These are phyloP conservation scores for Agrilus cyanescens DNA, from an alignment of 2,888 invertebrate genomes.

Conservation along the genomic window DNA sequence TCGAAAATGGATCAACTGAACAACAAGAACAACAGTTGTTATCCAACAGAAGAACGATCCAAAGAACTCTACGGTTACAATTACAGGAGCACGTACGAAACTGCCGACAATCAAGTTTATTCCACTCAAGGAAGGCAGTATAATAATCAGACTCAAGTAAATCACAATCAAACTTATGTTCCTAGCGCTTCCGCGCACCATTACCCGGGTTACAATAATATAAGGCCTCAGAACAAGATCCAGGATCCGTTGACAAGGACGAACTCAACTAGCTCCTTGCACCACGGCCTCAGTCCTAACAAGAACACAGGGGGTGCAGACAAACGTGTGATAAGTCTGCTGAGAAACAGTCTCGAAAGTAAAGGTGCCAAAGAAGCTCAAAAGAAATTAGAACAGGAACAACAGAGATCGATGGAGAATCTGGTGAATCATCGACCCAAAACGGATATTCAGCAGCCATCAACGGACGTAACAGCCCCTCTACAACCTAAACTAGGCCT, in stretches of 20 bases:
- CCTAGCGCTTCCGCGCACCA: slow-evolving; percentile 28
- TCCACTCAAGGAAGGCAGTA: slow-evolving; percentile 15
- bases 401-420: slow-evolving; percentile 18
- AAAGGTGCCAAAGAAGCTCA: slow-evolving; percentile 45
- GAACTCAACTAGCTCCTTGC: slow-evolving; percentile 22
- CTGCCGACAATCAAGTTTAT: slow-evolving; percentile 7
- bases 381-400: slow-evolving; percentile 36
- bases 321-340: slow-evolving; percentile 56
- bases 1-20: slow-evolving; percentile 9
- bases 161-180: slow-evolving; percentile 29
- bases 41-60: slow-evolving; percentile 17
- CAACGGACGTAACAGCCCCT: slow-evolving; percentile 33
- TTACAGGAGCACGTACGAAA: slow-evolving; percentile 24
- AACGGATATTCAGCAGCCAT: slow-evolving; percentile 31
- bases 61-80: slow-evolving; percentile 16
- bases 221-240: slow-evolving; percentile 16
- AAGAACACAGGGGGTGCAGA: slow-evolving; percentile 44
- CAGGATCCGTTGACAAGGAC: slow-evolving; percentile 19
- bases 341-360: slow-evolving; percentile 60
- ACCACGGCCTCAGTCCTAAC: slow-evolving; percentile 16
- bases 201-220: slow-evolving; percentile 24
- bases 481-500: slow-evolving; percentile 37
- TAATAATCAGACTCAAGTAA: slow-evolving; percentile 21
- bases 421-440: slow-evolving; percentile 18
- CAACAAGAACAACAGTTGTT: slow-evolving; percentile 18